Conservation (phyloP, 2,797 vertebrate species). For the Taeniopygia guttata region DNA sequence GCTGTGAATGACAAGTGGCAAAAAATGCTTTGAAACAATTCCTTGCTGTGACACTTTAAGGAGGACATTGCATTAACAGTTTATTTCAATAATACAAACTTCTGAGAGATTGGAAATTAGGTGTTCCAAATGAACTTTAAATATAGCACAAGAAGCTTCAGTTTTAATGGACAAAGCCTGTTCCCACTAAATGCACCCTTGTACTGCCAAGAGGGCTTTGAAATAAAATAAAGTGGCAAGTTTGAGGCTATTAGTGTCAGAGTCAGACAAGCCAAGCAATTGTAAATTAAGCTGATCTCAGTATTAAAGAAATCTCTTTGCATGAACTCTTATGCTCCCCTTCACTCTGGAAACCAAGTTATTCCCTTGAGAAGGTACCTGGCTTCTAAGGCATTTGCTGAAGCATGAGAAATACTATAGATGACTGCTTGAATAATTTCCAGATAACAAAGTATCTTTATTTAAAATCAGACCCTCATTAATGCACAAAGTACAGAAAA, state of each 20-base stretch:
- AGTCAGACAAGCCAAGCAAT: conserved; percentile 14
- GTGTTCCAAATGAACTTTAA: conserved; percentile 42
- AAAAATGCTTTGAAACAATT: neutral
- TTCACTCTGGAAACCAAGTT: conserved; percentile 48
- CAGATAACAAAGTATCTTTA: neutral
- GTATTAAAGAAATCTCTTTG: conserved; percentile 7
- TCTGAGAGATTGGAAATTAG: conserved; percentile 34
- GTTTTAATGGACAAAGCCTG: conserved; percentile 61
- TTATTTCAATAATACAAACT: conserved; percentile 31
- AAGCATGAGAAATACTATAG: neutral
- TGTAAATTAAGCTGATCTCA: conserved; percentile 11
- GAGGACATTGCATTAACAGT: neutral
- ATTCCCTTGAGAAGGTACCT: conserved; percentile 13
- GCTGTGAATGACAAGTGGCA: neutral
- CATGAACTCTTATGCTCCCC: neutral
- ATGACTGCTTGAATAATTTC: neutral
- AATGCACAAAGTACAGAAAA: neutral
- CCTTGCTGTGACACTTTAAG: neutral
- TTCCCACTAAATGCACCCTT: conserved; percentile 24
- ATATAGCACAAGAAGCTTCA: neutral
- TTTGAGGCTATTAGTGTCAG: conserved; percentile 52
- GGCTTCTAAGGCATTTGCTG: neutral
- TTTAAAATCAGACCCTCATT: conserved; percentile 20
- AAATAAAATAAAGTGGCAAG: conserved; percentile 44
- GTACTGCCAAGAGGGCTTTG: conserved; percentile 30